Base-by-base conservation (phyloP, 2,888 invertebrate genomes). In the Athrips mouffetella region DNA sequence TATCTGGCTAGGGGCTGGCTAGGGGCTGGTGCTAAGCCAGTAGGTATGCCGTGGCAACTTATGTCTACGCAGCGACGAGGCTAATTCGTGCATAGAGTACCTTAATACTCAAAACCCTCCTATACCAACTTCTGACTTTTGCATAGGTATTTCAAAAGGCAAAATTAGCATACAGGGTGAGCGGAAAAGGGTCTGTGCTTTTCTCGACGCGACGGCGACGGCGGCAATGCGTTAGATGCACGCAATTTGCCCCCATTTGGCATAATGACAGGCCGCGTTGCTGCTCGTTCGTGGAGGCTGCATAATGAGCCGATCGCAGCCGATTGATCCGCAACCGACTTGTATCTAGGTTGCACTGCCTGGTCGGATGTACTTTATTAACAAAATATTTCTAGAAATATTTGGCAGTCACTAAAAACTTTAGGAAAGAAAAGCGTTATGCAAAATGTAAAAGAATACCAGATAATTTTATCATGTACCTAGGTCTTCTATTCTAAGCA, bases 201-300 rank as follows among this genome's bases (percentile, higher is more conserved):
- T 37, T 37, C 21, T 21, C 18, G 21, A 2, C n/a, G 3, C 27
- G n/a, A 27, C 37, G 20, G 37, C 37, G 18, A 21, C 37, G 37
- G 37, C 37, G 37, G 76, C 71, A 65, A 72, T 79, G 80, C 80
- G 85, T 83, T 83, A 85, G 84, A 85, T 76, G 76, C 75, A 76
- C 77, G 83, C 88, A 88, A 88, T 88, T 88, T 86, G 79, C 79
- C 79, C 76, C 80, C 84, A 87, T 87, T 87, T 83, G 80, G 63
- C 60, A 63, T 89, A 89, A 89, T 88, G 79, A 86, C 85, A 87
- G 88, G 69, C 79, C 82, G 79, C 82, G 72, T 65, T 61, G 55
- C 62, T 65, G 54, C 50, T 51, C 62, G 58, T 63, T 55, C 64
- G 66, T 75, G 76, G 73, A 76, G 72, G 75, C 73, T 80, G 87